phyloP scores from a whole-genome alignment of 2,797 vertebrate species.

The Lagodon rhomboides region DNA sequence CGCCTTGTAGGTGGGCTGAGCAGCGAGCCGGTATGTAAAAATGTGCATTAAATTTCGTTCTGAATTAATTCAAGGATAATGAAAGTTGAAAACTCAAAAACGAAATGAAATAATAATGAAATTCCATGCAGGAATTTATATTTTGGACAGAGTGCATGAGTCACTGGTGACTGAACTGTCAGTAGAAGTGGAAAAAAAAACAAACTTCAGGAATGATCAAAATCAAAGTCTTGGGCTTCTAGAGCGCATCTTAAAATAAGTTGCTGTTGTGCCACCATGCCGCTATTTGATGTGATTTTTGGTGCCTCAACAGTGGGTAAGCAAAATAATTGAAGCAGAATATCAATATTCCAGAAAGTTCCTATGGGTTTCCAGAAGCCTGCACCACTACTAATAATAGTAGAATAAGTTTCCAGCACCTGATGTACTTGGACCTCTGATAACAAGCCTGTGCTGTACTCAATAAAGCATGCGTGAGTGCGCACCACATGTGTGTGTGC shows the following conservation, averaged over 20 bases:
- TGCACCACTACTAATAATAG: conserved; percentile 13
- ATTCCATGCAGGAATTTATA: background rate
- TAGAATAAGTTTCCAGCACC: conserved; percentile 21
- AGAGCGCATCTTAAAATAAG: background rate
- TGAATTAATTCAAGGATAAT: background rate
- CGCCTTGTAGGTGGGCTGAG: background rate
- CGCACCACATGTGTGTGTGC: conserved; percentile 44
- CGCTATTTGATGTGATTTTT: background rate
- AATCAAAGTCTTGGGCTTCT: background rate
- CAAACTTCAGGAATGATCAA: background rate
- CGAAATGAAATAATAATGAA: background rate
- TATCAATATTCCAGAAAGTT: conserved; percentile 3
- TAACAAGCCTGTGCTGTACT: conserved; percentile 25
- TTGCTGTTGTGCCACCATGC: background rate
- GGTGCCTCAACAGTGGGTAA: background rate
- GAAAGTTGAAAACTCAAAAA: background rate
- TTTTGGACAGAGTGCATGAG: background rate
- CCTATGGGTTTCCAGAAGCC: background rate
- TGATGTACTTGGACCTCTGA: conserved; percentile 29
- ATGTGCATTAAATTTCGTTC: background rate
- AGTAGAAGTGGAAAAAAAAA: too few relatives aligned
- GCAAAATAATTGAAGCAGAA: background rate
- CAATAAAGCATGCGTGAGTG: conserved; percentile 26
- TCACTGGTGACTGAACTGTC: too few relatives aligned
- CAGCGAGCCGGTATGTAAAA: background rate